Conservation (phyloP, 2,113 vertebrate species). For the Genyomyrus donnyi region DNA sequence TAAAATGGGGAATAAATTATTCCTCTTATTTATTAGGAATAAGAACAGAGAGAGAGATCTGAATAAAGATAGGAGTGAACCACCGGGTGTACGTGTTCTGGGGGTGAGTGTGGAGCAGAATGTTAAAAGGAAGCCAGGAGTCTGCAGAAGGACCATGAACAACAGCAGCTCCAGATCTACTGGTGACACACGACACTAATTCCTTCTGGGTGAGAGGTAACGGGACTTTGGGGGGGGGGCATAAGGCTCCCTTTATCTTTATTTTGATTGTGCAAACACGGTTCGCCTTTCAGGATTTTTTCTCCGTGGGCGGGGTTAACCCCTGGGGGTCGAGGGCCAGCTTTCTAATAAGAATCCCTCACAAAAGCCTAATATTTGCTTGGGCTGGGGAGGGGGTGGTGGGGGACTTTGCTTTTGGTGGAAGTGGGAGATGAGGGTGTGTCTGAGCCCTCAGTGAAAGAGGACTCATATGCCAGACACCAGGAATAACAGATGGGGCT, state of each 20-base stretch:
- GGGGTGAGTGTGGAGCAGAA: neutral
- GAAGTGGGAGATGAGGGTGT: neutral
- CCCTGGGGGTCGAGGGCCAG: slow-evolving; percentile 39
- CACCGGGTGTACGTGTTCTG: neutral
- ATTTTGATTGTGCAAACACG: slow-evolving; percentile 40
- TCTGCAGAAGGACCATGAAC: neutral
- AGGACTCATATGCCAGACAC: slow-evolving; percentile 38
- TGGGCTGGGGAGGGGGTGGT: slow-evolving; percentile 25
- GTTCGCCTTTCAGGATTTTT: slow-evolving; percentile 33
- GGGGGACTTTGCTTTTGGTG: slow-evolving; percentile 6
- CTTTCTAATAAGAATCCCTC: slow-evolving; percentile 46
- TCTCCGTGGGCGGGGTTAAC: slow-evolving; percentile 42
- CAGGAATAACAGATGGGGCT: slow-evolving; percentile 58
- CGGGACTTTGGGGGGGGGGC: slow-evolving; percentile 19
- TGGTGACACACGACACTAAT: slow-evolving; percentile 44
- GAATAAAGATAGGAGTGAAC: slow-evolving; percentile 2
- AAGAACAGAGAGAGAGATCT: neutral
- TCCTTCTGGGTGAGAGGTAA: slow-evolving; percentile 27
- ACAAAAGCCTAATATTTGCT: slow-evolving; percentile 33
- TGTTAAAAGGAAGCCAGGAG: neutral
- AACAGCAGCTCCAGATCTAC: slow-evolving; percentile 17
- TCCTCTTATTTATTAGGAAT: slow-evolving; percentile 2
- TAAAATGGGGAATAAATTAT: neutral
- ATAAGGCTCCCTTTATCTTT: slow-evolving; percentile 42
- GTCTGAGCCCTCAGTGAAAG: neutral